Evolutionary conservation across 2,888 invertebrate genomes (phyloP).

Genomic region (Parelbella ahira): DNA sequence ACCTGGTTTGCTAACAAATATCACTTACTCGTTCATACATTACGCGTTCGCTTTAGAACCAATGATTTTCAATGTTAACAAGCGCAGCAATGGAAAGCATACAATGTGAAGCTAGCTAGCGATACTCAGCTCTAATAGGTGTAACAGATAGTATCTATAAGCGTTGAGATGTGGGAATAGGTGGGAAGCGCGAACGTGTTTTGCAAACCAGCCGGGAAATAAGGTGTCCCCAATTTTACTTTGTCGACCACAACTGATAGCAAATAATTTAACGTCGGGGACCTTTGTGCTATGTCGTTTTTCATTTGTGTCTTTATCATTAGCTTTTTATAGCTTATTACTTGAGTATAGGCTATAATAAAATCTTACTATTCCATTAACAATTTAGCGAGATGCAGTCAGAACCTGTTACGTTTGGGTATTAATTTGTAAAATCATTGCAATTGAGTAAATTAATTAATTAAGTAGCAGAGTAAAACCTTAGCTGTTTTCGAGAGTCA

Average conservation of each 20-base stretch:
- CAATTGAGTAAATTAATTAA: no score
- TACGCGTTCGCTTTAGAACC: slow-evolving; percentile 31
- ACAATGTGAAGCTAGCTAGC: slow-evolving; percentile 24
- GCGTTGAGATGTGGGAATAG: slow-evolving; percentile 79
- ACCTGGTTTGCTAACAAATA: slow-evolving; percentile 37
- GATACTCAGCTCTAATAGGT: slow-evolving; percentile 47
- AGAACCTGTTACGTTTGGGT: no score
- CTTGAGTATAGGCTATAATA: no score
- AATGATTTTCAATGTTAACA: slow-evolving; percentile 3
- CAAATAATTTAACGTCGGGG: slow-evolving; percentile 64
- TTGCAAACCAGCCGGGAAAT: slow-evolving; percentile 77
- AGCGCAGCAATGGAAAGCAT: slow-evolving; percentile 44
- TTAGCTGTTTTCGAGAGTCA: no score
- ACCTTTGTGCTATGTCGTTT: slow-evolving; percentile 16
- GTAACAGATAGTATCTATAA: slow-evolving; percentile 77
- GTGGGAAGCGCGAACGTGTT: slow-evolving; percentile 79
- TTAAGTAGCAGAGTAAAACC: no score
- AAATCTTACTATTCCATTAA: no score
- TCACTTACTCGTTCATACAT: slow-evolving; percentile 34
- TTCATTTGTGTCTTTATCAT: slow-evolving; percentile 16
- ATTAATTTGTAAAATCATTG: no score
- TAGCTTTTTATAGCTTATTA: slow-evolving; percentile 3
- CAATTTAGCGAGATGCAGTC: no score
- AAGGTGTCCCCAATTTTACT: slow-evolving; percentile 76
- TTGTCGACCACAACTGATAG: slow-evolving; percentile 71